Conservation (phyloP, 2,113 vertebrate genomes). For the Oncorhynchus mykiss region DNA sequence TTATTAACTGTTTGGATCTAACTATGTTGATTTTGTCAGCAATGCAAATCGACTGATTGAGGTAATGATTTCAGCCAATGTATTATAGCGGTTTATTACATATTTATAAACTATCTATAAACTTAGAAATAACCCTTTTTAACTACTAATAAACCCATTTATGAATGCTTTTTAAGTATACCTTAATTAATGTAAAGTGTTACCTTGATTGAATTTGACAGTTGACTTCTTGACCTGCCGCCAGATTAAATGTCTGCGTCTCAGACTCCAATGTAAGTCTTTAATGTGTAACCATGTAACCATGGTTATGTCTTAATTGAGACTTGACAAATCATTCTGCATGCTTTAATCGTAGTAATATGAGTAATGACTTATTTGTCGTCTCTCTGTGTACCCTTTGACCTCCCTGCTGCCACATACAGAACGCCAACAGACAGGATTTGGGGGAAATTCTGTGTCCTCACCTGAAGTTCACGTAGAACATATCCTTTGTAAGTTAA, state of each 20-base stretch:
- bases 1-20: neutral
- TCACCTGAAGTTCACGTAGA: too few relatives aligned
- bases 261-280: neutral
- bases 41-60: too few relatives aligned
- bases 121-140: too few relatives aligned
- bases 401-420: neutral
- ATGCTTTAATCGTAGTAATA: slow-evolving; percentile 11
- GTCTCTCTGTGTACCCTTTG: neutral
- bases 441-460: too few relatives aligned
- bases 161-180: neutral
- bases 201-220: too few relatives aligned
- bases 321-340: neutral
- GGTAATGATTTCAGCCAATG: neutral
- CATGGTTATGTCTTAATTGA: neutral
- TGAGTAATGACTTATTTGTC: neutral
- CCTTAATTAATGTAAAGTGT: too few relatives aligned
- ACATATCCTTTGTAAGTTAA: too few relatives aligned
- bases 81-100: neutral
- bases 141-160: neutral
- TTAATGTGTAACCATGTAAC: neutral
- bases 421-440: too few relatives aligned
- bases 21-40: neutral
- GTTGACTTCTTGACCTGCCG: too few relatives aligned
- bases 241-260: too few relatives aligned
- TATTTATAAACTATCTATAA: too few relatives aligned